Evolutionary conservation across 2,113 vertebrate species (phyloP).

Genomic region (Sterna hirundo): DNA sequence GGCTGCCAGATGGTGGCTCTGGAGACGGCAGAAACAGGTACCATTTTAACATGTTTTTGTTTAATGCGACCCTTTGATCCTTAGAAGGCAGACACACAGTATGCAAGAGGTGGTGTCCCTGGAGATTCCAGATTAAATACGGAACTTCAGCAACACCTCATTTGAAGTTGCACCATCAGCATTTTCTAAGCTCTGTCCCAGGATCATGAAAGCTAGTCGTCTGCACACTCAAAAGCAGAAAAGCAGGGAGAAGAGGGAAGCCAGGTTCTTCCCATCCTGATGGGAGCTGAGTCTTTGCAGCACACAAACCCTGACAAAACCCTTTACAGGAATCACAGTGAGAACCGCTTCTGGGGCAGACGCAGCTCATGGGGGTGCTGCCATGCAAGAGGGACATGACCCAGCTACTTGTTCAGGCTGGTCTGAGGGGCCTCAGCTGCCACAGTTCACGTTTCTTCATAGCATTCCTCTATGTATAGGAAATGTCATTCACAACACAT

Average conservation of each 20-base stretch:
- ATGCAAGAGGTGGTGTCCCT: neutral
- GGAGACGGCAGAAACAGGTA: neutral
- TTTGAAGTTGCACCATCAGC: neutral
- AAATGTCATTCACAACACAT: neutral
- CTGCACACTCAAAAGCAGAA: neutral
- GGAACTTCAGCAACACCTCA: neutral
- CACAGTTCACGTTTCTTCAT: neutral
- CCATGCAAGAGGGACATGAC: neutral
- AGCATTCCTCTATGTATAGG: neutral
- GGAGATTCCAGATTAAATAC: neutral
- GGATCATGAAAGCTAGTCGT: rapidly evolving
- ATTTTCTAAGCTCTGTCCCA: neutral
- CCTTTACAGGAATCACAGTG: neutral
- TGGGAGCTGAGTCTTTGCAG: neutral
- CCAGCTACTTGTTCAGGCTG: neutral
- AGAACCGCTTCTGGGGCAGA: rapidly evolving
- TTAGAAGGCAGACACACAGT: neutral
- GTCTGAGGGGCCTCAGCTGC: neutral
- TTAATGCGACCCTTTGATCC: neutral
- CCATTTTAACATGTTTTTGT: neutral
- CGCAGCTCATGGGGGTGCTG: rapidly evolving
- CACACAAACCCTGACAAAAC: neutral
- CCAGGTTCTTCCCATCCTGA: neutral
- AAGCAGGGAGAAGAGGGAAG: neutral
- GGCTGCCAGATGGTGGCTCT: neutral